Percentiles rank a stretch among this genome's conserved stretches.
phyloP scores from a whole-genome alignment of 2,797 vertebrate genomes.

The Pangasius larnaudii region DNA sequence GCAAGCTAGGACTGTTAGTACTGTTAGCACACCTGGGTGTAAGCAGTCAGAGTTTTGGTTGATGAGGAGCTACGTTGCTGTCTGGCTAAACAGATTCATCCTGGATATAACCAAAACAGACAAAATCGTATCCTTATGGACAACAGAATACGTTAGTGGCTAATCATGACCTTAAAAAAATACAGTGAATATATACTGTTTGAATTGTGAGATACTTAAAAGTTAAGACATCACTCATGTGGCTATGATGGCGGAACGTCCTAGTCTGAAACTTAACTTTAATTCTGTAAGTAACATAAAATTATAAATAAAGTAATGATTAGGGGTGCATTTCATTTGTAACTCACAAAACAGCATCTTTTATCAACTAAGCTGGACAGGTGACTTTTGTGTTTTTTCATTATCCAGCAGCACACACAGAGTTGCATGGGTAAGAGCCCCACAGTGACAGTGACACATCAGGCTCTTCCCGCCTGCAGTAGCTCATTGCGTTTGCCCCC shows the following conservation, averaged over 20 bases:
- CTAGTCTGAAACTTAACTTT: not conserved
- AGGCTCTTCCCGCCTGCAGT: slow-evolving; percentile 47
- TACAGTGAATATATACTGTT: not conserved
- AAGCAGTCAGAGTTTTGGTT: not conserved
- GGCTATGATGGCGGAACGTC: not conserved
- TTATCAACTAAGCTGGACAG: not conserved
- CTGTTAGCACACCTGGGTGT: not conserved
- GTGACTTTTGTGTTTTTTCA: slow-evolving; percentile 38
- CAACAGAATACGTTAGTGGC: not conserved
- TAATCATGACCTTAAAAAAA: not conserved
- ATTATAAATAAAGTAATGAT: not conserved
- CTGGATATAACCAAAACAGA: not conserved
- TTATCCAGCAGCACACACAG: slow-evolving; percentile 32
- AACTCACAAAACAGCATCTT: not conserved
- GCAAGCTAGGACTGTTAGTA: not conserved
- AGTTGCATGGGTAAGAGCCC: slow-evolving; percentile 39
- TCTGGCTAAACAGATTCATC: not conserved
- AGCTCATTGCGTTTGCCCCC: slow-evolving; percentile 57
- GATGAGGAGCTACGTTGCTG: too few species aligned
- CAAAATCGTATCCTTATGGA: not conserved
- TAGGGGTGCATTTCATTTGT: not conserved
- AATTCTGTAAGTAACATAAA: not conserved
- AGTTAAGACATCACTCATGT: not conserved
- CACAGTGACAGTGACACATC: slow-evolving; percentile 50
- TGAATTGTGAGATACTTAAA: not conserved